Percentiles rank a stretch among this genome's conserved stretches.
These are phyloP conservation scores for Notolabrus celidotus DNA, from an alignment of 2,797 vertebrate species.

Conservation along the genomic window DNA sequence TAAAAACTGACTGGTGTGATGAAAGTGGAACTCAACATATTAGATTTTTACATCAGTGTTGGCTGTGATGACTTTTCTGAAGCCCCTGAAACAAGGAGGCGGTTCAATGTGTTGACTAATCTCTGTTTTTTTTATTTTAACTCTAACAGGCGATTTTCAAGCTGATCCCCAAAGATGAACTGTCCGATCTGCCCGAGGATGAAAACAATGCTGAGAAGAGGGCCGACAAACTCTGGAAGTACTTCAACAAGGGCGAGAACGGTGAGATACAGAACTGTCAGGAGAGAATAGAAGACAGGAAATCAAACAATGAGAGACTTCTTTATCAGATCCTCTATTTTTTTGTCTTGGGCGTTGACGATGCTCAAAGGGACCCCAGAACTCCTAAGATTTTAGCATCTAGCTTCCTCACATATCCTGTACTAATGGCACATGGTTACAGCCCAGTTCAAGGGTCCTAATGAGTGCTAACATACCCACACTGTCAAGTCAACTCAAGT, in stretches of 20 bases:
- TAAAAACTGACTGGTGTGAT: constrained; percentile 3
- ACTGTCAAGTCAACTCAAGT: too few relatives aligned
- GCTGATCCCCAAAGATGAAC: constrained; percentile 87
- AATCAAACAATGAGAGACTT: too few relatives aligned
- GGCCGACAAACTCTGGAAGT: constrained; percentile 89
- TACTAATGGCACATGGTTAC: too few relatives aligned
- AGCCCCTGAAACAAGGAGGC: background rate
- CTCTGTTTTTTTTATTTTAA: background rate
- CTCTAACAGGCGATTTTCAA: constrained; percentile 89
- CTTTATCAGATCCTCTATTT: too few relatives aligned
- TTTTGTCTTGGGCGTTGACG: too few relatives aligned
- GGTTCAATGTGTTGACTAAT: background rate
- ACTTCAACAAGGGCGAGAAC: constrained; percentile 86
- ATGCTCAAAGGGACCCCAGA: too few relatives aligned
- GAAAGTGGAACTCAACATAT: background rate
- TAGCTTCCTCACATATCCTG: too few relatives aligned
- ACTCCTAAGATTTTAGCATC: too few relatives aligned
- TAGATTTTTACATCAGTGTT: background rate
- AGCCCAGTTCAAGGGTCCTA: too few relatives aligned
- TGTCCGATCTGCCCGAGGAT: constrained; percentile 79
- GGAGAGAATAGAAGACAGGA: too few relatives aligned
- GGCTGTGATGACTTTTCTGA: background rate
- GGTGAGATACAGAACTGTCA: constrained; percentile 76
- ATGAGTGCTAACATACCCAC: too few relatives aligned
- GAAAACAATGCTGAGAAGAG: constrained; percentile 91